These are phyloP conservation scores for Probosciger aterrimus DNA, from an alignment of 2,113 vertebrate species.

Conservation along the genomic window DNA sequence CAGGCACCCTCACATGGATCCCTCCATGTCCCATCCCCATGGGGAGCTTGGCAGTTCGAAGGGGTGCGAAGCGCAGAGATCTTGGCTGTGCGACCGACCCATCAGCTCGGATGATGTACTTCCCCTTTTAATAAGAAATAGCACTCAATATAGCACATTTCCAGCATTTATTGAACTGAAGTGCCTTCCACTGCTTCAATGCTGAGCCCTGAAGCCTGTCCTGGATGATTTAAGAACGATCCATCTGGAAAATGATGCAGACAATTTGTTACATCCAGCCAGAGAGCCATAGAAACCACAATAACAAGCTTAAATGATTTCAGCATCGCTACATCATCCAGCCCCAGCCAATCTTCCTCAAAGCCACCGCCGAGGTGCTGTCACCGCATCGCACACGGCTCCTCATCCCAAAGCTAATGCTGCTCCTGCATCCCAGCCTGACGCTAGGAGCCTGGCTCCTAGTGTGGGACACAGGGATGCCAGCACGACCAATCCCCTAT, in stretches of 20 bases:
- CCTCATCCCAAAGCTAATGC: neutral
- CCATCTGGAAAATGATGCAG: slow-evolving; percentile 62
- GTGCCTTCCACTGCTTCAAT: neutral
- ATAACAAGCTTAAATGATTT: slow-evolving; percentile 53
- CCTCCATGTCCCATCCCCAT: neutral
- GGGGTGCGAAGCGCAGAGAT: neutral
- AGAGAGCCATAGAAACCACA: slow-evolving; percentile 59
- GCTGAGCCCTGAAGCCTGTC: slow-evolving; percentile 39
- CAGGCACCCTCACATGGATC: accelerated
- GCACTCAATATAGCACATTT: neutral
- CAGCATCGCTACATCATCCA: slow-evolving; percentile 41
- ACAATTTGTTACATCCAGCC: slow-evolving; percentile 53
- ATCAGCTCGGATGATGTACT: neutral
- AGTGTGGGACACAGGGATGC: neutral
- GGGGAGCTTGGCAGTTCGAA: neutral
- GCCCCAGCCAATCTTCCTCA: neutral
- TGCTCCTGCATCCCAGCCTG: neutral
- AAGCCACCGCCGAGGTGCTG: neutral
- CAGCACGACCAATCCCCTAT: accelerated
- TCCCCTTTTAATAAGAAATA: slow-evolving; percentile 37
- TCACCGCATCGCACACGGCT: neutral
- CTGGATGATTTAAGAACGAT: slow-evolving; percentile 57
- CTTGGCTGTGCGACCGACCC: neutral
- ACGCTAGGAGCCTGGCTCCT: neutral
- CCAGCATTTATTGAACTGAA: slow-evolving; percentile 38